Evolutionary conservation across 1,140 invertebrate species (phyloP).

Genomic region (Drosophila paulistorum): DNA sequence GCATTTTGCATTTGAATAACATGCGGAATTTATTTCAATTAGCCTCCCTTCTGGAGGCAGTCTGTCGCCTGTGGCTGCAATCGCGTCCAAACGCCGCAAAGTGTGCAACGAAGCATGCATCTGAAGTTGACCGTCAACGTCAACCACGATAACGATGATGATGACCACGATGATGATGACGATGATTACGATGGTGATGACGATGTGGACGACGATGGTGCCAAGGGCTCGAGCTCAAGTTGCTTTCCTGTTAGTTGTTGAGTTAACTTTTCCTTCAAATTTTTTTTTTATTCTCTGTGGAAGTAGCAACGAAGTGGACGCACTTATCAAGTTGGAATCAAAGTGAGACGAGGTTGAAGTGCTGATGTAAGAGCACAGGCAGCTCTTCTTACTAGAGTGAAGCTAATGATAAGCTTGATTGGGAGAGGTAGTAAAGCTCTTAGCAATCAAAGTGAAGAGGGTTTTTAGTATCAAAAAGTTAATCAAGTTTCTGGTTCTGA

Average conservation of each 20-base stretch:
- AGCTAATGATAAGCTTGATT: constrained; percentile 10
- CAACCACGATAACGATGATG: constrained; percentile 1
- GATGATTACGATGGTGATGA: background rate
- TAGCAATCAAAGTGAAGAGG: constrained; percentile 1
- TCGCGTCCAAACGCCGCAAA: constrained; percentile 25
- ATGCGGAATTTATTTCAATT: constrained; percentile 62
- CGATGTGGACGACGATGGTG: background rate
- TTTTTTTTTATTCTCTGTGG: background rate
- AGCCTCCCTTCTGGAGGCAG: constrained; percentile 24
- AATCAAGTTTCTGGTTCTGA: background rate
- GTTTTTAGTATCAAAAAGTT: constrained; percentile 12
- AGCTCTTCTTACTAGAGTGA: constrained; percentile 28
- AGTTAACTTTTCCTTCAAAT: constrained; percentile 34
- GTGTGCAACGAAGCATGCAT: constrained; percentile 48
- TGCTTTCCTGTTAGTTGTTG: constrained; percentile 49
- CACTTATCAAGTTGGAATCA: constrained; percentile 40
- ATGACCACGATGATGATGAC: constrained; percentile 17
- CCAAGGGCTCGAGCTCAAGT: constrained; percentile 24
- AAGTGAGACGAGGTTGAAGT: constrained; percentile 36
- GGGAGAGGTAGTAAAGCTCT: constrained; percentile 7
- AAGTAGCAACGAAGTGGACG: constrained; percentile 29
- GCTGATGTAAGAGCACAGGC: constrained; percentile 9
- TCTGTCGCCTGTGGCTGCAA: constrained; percentile 7
- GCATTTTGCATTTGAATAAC: constrained; percentile 55
- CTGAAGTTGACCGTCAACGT: constrained; percentile 38